Base-by-base conservation (phyloP, 2,888 invertebrate genomes). In the Toxonevra muliebris region DNA sequence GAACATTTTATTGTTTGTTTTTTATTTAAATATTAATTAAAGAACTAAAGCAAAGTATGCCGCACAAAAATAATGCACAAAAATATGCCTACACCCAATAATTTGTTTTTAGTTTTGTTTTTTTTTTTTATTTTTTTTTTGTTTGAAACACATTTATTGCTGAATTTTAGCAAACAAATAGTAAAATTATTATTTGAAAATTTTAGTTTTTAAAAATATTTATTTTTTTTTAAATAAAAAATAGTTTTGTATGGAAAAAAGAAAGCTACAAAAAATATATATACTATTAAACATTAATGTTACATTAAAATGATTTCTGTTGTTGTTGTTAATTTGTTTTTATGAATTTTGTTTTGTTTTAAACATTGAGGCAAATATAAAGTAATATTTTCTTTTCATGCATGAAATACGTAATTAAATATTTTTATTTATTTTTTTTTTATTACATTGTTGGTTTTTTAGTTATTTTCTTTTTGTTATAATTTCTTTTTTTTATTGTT, bases 401-500 rank as follows among this genome's bases (percentile, higher is more conserved):
- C 15, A 59, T 42, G 20, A 12, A 2, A 7, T 42, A 42, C 9
- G 15, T 42, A 52, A 40, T 52, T 12, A 52, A 40, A 30, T 52
- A 61, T 61, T 17, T 19, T 42, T 63, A 42, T 60, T 43, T 15
- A 60, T 61, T 52, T 20, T 45, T 57, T 19, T 61, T 57, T 40
- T 52, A 19, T 41, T 42, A 17, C 45, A 58, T 65, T 57, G 7
- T 15, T 45, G n/a, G 55, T 9, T 30, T n/a, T 53, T 55, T 63
- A 15, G 52, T 61, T 61, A n/a, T 48, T 67, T 41, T 54, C 43
- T 60, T n/a, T 57, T 50, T 55, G 30, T 57, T 48, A 40, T 61
- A 64, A 62, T 73, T 63, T 66, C 48, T 70, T 66, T 30, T 66
- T 66, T 66, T 60, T 58, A 63, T 71, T 71, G 62, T 65, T 7